Percentiles rank a stretch among this genome's conserved stretches.
Evolutionary conservation across 2,888 invertebrate genomes (phyloP).

Genomic region (Eudemis profundana): DNA sequence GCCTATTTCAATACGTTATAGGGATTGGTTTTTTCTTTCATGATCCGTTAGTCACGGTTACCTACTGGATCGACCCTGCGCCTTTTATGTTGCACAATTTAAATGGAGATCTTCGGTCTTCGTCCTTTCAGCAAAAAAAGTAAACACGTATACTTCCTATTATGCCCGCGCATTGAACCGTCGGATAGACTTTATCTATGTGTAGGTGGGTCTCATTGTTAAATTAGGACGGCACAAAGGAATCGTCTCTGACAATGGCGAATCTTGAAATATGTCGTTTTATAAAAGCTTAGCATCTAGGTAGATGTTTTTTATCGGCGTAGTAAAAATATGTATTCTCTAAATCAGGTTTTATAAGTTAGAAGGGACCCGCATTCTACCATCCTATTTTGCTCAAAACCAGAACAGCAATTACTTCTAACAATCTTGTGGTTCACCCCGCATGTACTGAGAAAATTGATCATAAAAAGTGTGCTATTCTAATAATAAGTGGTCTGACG

Average conservation of each 20-base stretch:
- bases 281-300: conserved; percentile 62
- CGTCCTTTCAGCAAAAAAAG: conserved; percentile 74
- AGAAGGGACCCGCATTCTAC: conserved; percentile 72
- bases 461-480: conserved; percentile 74
- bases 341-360: conserved; percentile 56
- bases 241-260: conserved; percentile 68
- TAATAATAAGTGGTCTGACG: conserved; percentile 68
- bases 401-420: conserved; percentile 76
- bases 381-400: conserved; percentile 68
- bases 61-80: conserved; percentile 69
- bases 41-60: conserved; percentile 75
- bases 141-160: conserved; percentile 71
- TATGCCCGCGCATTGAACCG: conserved; percentile 79
- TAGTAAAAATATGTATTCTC: conserved; percentile 55
- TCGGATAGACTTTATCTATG: conserved; percentile 75
- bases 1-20: conserved; percentile 39
- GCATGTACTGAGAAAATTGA: conserved; percentile 76
- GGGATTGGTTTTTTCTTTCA: conserved; percentile 51
- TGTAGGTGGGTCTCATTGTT: conserved; percentile 64
- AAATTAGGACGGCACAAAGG: conserved; percentile 75
- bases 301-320: conserved; percentile 62
- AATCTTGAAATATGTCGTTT: conserved; percentile 73
- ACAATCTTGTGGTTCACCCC: conserved; percentile 79
- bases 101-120: conserved; percentile 71
- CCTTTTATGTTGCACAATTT: conserved; percentile 79